Conservation (phyloP, 2,797 vertebrate genomes). For the Serranus cabrilla region DNA sequence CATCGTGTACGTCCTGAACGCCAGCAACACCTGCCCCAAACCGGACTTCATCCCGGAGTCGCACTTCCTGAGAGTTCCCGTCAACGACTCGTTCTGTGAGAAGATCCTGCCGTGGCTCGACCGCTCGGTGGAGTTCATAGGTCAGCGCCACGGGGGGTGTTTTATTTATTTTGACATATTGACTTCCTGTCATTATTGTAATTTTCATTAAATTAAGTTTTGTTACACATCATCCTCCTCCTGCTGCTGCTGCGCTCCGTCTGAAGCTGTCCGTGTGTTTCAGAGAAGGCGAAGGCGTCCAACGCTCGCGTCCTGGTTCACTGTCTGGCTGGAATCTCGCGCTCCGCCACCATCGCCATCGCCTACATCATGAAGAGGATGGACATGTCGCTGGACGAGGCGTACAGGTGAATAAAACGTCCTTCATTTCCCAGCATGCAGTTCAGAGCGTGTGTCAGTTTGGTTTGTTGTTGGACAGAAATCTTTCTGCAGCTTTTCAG, state of each 20-base stretch:
- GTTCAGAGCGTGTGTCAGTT: too few species aligned
- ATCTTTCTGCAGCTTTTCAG: too few species aligned
- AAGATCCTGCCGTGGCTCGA: slow-evolving; percentile 98
- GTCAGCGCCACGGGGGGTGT: too few species aligned
- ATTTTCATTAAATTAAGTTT: too few species aligned
- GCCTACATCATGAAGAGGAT: slow-evolving; percentile 99
- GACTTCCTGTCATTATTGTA: too few species aligned
- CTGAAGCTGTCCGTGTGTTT: slow-evolving; percentile 46
- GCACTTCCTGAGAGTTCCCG: slow-evolving; percentile 95
- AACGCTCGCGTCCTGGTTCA: slow-evolving; percentile 94
- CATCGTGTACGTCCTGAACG: slow-evolving; percentile 93
- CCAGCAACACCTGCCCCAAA: slow-evolving; percentile 96
- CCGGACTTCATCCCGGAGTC: slow-evolving; percentile 96
- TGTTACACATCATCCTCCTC: too few species aligned
- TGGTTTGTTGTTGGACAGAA: too few species aligned
- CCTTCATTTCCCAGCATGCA: too few species aligned
- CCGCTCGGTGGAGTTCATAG: slow-evolving; percentile 96
- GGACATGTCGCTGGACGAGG: slow-evolving; percentile 97
- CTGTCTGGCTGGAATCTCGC: slow-evolving; percentile 97
- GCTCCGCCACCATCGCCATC: slow-evolving; percentile 97
- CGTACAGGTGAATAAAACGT: slow-evolving; percentile 91
- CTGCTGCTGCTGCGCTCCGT: too few species aligned
- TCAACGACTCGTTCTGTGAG: slow-evolving; percentile 98
- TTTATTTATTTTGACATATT: too few species aligned
- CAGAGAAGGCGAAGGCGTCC: slow-evolving; percentile 96